These are phyloP conservation scores for Vandiemenella viatica DNA, from an alignment of 2,888 invertebrate species.

Conservation along the genomic window DNA sequence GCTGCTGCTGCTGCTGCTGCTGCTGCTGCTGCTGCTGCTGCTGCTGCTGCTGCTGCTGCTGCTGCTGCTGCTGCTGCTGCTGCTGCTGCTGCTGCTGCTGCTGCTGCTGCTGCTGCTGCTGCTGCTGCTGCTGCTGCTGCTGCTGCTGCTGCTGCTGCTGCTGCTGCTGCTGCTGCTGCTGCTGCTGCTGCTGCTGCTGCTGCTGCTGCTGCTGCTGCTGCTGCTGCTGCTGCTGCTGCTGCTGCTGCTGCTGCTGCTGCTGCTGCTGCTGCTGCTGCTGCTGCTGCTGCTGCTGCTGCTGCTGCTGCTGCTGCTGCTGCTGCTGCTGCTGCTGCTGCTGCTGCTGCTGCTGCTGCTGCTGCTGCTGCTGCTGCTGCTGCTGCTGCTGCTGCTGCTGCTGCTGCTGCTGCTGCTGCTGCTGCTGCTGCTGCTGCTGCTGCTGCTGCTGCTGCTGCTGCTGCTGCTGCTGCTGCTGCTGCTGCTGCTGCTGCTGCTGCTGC, in stretches of 20 bases:
- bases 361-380: conserved; percentile 4
- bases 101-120: conserved; percentile 10
- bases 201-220: conserved; percentile 3
- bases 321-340: conserved; percentile 4
- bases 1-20: conserved; percentile 27
- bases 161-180: conserved; percentile 4
- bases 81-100: conserved; percentile 16
- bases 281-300: conserved; percentile 4
- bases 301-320: conserved; percentile 4
- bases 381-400: conserved; percentile 3
- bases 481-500: conserved; percentile 5
- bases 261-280: conserved; percentile 4
- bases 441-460: conserved; percentile 4
- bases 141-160: no score
- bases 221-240: conserved; percentile 4
- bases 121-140: conserved; percentile 4
- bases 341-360: conserved; percentile 4
- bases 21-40: conserved; percentile 23
- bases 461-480: conserved; percentile 5
- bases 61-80: conserved; percentile 21
- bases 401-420: conserved; percentile 4
- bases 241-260: conserved; percentile 3
- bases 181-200: conserved; percentile 4
- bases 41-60: conserved; percentile 22
- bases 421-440: conserved; percentile 3